phyloP scores from a whole-genome alignment of 53 echinoderm and acorn worm species.

The Actinopyga echinites region DNA sequence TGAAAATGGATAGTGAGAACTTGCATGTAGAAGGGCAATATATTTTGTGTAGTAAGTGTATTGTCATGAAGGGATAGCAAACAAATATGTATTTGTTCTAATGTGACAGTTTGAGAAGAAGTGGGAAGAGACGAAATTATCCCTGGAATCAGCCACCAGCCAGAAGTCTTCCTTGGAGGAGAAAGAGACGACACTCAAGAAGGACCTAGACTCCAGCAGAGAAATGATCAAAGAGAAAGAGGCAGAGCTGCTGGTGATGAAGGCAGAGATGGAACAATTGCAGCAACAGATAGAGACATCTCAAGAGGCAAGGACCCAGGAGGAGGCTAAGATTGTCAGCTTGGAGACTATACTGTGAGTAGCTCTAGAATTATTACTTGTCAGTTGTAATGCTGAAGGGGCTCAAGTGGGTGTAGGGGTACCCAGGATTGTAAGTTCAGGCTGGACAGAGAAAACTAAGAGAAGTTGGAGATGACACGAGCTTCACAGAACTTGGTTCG shows the following conservation, averaged over 20 bases:
- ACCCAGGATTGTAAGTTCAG: no score
- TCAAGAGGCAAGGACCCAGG: neutral
- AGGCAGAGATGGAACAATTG: neutral
- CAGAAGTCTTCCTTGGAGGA: slow-evolving; percentile 56
- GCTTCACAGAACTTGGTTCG: no score
- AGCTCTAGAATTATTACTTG: neutral
- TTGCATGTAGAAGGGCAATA: no score
- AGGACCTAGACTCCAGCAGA: neutral
- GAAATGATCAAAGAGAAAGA: neutral
- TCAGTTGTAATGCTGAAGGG: neutral
- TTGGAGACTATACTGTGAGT: slow-evolving; percentile 30
- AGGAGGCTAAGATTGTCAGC: neutral
- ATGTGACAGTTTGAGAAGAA: neutral
- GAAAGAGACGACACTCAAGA: neutral
- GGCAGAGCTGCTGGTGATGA: slow-evolving; percentile 1
- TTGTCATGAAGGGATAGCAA: no score
- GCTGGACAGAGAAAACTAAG: no score
- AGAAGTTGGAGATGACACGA: no score
- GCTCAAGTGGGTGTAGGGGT: no score
- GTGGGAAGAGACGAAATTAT: slow-evolving; percentile 35
- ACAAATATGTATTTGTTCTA: no score
- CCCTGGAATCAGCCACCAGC: slow-evolving; percentile 51
- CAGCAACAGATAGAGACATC: neutral
- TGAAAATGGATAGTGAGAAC: no score
- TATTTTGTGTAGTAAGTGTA: no score